Conservation (phyloP, 2,888 invertebrate species). For the Agrotis exclamationis region DNA sequence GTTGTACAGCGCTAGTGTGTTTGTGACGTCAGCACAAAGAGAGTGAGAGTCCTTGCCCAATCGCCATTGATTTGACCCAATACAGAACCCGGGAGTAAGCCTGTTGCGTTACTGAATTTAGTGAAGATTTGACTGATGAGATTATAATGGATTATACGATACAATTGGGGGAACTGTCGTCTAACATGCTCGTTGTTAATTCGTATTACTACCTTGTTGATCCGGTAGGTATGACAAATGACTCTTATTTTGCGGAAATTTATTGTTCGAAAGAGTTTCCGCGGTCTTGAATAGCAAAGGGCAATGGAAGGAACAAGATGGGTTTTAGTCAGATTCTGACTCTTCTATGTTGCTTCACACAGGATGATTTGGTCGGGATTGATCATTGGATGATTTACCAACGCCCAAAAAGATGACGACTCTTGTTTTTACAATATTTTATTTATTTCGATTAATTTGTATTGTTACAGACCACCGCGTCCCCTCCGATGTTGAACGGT, state of each 20-base stretch:
- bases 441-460: background rate
- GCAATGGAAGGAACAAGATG: no score
- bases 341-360: no score
- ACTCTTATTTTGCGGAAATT: background rate
- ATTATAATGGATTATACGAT: background rate
- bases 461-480: conserved; percentile 52
- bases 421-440: no score
- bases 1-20: background rate
- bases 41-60: background rate
- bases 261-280: no score
- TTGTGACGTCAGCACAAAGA: background rate
- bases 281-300: no score
- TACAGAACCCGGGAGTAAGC: background rate
- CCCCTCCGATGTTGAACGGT: conserved; percentile 80
- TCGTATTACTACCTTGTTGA: background rate
- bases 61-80: background rate
- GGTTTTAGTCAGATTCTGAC: no score
- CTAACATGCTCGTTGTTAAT: background rate
- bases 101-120: background rate
- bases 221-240: background rate
- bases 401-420: no score
- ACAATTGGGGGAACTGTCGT: background rate
- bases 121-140: background rate
- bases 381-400: no score
- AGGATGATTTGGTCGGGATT: no score